Evolutionary conservation across 2,888 invertebrate species (phyloP), one percentile per base, ranked within the genome.

Genomic region (Parthenolecanium corni): DNA sequence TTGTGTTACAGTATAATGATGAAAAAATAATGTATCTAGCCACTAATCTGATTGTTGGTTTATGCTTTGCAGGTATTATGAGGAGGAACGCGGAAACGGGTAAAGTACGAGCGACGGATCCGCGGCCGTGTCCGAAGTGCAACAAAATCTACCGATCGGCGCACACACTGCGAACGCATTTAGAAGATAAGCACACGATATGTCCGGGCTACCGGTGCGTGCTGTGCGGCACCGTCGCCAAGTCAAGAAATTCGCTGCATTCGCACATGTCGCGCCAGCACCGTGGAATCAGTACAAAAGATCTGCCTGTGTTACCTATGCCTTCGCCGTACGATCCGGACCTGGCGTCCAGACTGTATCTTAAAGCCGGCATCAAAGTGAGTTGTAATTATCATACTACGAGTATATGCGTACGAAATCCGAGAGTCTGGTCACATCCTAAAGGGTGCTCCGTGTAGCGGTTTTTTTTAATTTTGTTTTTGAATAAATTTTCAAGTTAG

Each of bases 201-300:
- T 92, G 92, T 72, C 90, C 90, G 0, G 92, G 92, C 57, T 92
- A 91, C 73, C 81, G 92, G 57, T 92, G 92, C 74, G 91, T 91
- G 2, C 78, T 92, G 1, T 92, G 92, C 74, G 91, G 92, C 66
- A 92, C 92, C 0, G 91, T 92, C 65, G 92, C 92, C 49, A 92
- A 92, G 75, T 90, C 89, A 0, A 81, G 92, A 68, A 92, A 92
- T 76, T 90, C 90, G 0, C 78, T 92, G 62, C 92, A 92, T 76
- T 91, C 91, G 64, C 92, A 92, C 75, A 92, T 92, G 92, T 89
- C 89, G 65, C 82, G 92, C 52, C 92, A 92, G 72, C 92, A 92
- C 74, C 83, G 92, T 64, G 92, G 91, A 66, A 91, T 92, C 72
- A 89, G 89, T 72, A 92, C 91, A 70, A 91, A 92, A 77, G 92